Evolutionary conservation across 2,888 invertebrate species (phyloP).

Genomic region (Eudasyphora cyanicolor): DNA sequence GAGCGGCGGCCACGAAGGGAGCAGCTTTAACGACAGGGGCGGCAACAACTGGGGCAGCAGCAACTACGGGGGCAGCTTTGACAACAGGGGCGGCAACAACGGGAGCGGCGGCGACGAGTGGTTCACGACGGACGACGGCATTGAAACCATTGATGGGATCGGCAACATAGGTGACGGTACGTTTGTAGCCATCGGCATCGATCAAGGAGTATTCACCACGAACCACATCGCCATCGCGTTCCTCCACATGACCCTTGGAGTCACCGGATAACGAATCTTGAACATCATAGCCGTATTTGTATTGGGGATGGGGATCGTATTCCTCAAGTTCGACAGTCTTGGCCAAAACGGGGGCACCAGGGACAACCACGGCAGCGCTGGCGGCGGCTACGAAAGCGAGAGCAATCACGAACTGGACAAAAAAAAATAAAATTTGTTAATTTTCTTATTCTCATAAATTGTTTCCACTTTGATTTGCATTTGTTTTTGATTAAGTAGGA

Average conservation of each 20-base stretch:
- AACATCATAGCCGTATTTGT: constrained; percentile 77
- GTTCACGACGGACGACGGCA: constrained; percentile 75
- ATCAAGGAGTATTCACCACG: constrained; percentile 79
- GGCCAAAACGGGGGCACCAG: constrained; percentile 71
- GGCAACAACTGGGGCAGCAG: constrained; percentile 71
- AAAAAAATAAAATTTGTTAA: constrained; percentile 9
- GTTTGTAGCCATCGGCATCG: constrained; percentile 78
- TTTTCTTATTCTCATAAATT: background rate
- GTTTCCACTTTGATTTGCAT: too few species aligned
- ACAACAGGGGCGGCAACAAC: constrained; percentile 65
- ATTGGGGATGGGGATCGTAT: constrained; percentile 77
- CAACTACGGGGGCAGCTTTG: constrained; percentile 42
- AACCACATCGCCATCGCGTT: constrained; percentile 78
- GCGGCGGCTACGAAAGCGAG: constrained; percentile 59
- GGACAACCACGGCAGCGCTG: constrained; percentile 67
- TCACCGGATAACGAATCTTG: constrained; percentile 78
- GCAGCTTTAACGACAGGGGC: constrained; percentile 69
- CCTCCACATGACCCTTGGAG: constrained; percentile 78
- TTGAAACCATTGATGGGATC: constrained; percentile 78
- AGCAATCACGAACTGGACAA: constrained; percentile 55
- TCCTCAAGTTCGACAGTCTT: constrained; percentile 70
- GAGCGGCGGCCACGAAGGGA: constrained; percentile 66
- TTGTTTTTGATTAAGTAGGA: too few species aligned
- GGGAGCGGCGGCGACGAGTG: constrained; percentile 67
- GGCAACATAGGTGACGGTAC: constrained; percentile 78